These are phyloP conservation scores for Phymorhynchus buccinoides DNA, from an alignment of 1,140 invertebrate genomes.

Conservation along the genomic window DNA sequence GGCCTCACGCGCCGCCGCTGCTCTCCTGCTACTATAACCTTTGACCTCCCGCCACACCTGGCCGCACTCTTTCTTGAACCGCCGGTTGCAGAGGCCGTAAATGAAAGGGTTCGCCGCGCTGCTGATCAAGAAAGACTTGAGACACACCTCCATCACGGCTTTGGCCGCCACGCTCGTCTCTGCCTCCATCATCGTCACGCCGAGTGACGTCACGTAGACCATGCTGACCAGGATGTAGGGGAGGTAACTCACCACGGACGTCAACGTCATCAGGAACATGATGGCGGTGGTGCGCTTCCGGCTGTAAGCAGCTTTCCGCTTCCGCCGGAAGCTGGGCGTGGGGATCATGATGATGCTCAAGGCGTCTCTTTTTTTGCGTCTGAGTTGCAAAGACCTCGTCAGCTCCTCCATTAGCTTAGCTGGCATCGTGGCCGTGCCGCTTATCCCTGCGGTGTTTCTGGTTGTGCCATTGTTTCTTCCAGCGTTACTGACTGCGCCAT, in stretches of 20 bases:
- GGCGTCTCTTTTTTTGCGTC: slow-evolving; percentile 17
- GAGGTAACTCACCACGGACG: slow-evolving; percentile 52
- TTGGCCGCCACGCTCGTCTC: slow-evolving; percentile 31
- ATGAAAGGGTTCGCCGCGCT: slow-evolving; percentile 58
- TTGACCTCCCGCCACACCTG: slow-evolving; percentile 28
- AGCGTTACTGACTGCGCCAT: not conserved
- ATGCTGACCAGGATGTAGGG: slow-evolving; percentile 50
- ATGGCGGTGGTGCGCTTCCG: slow-evolving; percentile 50
- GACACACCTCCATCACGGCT: slow-evolving; percentile 50
- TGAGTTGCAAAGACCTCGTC: slow-evolving; percentile 24
- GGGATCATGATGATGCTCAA: slow-evolving; percentile 27
- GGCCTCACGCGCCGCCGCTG: not conserved
- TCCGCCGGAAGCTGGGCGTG: slow-evolving; percentile 28
- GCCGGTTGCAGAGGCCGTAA: slow-evolving; percentile 59
- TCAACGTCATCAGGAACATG: slow-evolving; percentile 54
- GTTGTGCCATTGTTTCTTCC: not conserved
- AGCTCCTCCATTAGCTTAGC: slow-evolving; percentile 39
- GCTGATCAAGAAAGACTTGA: slow-evolving; percentile 59
- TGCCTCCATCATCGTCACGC: slow-evolving; percentile 19
- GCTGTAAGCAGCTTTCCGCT: slow-evolving; percentile 28
- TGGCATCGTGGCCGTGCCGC: not conserved
- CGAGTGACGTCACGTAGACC: slow-evolving; percentile 29
- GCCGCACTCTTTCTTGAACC: slow-evolving; percentile 50
- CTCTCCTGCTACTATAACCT: slow-evolving; percentile 21
- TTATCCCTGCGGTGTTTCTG: not conserved